Evolutionary conservation across 92 coral and sea anemone genomes (phyloP), one percentile per base, ranked within the genome.

Genomic region (Chrysogorgia sp.): DNA sequence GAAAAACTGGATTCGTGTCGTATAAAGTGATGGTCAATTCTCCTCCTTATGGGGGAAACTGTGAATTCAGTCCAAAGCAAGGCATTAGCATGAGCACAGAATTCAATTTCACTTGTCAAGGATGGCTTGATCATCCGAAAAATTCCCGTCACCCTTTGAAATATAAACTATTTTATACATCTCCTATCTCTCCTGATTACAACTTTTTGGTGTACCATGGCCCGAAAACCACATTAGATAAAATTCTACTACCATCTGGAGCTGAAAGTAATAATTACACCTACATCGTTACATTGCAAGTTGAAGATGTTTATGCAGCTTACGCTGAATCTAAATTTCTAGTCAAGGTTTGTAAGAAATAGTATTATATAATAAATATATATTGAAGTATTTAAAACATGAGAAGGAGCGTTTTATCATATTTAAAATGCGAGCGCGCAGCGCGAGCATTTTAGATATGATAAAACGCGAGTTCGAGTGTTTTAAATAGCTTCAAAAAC

Each of bases 291-390:
- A 61, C 37, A 23, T 75, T 91, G 31, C 60, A 83, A 63, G 92
- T 91, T 8, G 88, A 56, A 69, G 98, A 93, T 70, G 90, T 83
- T 3, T 91, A 74, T 56, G 91, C 88, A 56, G 92, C 88, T 63
- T 89, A 75, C 58, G 60, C 26, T 55, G 75, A 83, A 23, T 66
- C 52, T 26, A 49, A 15, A 0, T 59, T 88, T 20, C 37, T 23
- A 34, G 50, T 89, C 37, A 83, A 80, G 93, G 98, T 91, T 76
- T 21, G 7, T 28, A 10, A 10, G 23, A 13, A 40, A 17, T 12
- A 4, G 24, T 0, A 9, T 2, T 31, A 55, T 20, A 22, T 29
- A 37, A 13, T 70, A 33, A 58, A 63, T 81, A 67, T 10, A 79
- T 30, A 6, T 62, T 33, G 21, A 53, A 60, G 26, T 15, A 4